Evolutionary conservation across 1,140 invertebrate genomes (phyloP), one percentile per base, ranked within the genome.

Genomic region (Delia radicum): DNA sequence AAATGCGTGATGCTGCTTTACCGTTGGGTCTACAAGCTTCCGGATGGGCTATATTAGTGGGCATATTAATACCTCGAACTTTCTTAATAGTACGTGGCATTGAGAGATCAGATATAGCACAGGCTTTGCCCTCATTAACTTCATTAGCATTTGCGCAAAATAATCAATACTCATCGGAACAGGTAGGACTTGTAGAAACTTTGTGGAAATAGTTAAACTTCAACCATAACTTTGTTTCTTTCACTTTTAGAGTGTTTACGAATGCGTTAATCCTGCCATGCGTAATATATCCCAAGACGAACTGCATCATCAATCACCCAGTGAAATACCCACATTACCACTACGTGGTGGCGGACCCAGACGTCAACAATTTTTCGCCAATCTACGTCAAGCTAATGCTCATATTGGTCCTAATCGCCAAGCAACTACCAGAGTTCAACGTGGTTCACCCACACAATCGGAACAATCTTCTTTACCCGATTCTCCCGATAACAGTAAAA

Each of bases 21-120:
- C 89, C 90, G 10, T 76, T 89, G n/a, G 90, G 90, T 10, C 78
- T 91, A 5, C 83, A 90, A 48, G 87, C 87, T 8, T 89, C 88
- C 2, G 89, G 89, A 1, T 89, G 89, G 67, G 85, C 88, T 0
- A 85, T 91, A 18, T 79, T 91, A 3, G 82, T 89, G 7, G 84
- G 88, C 1, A 87, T 92, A 15, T 90, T 90, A 73, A 88, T 91
- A 76, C 91, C 91, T 0, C 87, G 90, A 74, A 88, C 90, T 0
- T 90, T 90, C 74, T 81, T 90, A 71, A 91, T 92, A 79, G 88
- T 90, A 0, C 82, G 89, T 2, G 88, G 89, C 3, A 87, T 89
- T 28, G 87, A 88, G n/a, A 83, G 87, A 26, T 87, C 89, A 67
- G 87, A 88, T 75, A 86, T 88, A 74, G 88, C 86, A 10, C 88